These are phyloP conservation scores for Apeltes quadracus DNA, from an alignment of 2,113 vertebrate species.

Conservation along the genomic window DNA sequence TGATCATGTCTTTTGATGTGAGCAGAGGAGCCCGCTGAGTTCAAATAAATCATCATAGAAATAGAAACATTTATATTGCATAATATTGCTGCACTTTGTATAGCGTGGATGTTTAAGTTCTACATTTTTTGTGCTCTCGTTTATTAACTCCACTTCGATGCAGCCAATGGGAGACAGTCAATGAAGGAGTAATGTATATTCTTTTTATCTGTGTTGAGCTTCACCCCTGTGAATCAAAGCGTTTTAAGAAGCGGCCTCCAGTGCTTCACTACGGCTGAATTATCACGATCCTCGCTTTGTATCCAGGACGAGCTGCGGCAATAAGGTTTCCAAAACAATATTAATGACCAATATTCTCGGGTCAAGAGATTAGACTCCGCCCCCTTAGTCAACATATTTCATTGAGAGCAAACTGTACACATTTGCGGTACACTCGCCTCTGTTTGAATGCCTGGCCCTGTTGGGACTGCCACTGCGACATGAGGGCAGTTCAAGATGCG, in stretches of 20 bases:
- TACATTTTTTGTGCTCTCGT: background rate
- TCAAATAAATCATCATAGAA: background rate
- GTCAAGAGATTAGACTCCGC: constrained; percentile 2
- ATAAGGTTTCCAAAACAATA: constrained; percentile 8
- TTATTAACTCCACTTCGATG: background rate
- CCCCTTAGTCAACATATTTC: background rate
- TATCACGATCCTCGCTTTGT: background rate
- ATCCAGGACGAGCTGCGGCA: background rate
- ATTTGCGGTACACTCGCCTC: background rate
- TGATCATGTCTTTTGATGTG: background rate
- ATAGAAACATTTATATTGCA: background rate
- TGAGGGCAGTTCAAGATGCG: background rate
- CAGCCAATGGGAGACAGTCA: background rate
- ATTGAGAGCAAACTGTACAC: background rate
- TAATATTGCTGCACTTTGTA: background rate
- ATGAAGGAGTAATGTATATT: background rate
- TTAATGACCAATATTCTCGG: constrained; percentile 2
- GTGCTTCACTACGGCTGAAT: constrained; percentile 9
- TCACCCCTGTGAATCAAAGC: constrained; percentile 27
- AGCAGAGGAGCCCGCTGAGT: background rate
- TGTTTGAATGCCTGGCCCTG: background rate
- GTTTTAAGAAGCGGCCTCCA: constrained; percentile 20
- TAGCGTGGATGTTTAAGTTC: background rate
- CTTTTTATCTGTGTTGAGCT: background rate
- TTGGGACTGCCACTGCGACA: background rate